A percentile compares a stretch with the other conserved stretches of the same genome.
Evolutionary conservation across 1,140 invertebrate species (phyloP).

Genomic region (Monochamus saltuarius): DNA sequence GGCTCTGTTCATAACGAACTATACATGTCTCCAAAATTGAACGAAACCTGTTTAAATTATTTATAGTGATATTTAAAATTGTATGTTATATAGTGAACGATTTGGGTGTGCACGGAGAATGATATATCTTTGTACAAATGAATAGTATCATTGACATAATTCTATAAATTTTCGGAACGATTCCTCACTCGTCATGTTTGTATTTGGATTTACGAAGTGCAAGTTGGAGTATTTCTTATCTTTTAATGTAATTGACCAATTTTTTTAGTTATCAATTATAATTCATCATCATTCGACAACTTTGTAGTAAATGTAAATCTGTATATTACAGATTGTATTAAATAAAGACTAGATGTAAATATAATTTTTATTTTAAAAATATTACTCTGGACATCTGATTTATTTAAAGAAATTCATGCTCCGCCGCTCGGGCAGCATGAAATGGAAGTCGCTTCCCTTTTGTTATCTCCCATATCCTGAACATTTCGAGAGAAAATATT

Average conservation of each 20-base stretch:
- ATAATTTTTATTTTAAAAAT: too few species aligned
- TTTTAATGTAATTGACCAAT: conserved; percentile 10
- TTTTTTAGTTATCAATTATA: background rate
- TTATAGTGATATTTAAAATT: conserved; percentile 15
- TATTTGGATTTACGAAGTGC: conserved; percentile 14
- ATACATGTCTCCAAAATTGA: background rate
- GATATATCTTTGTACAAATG: conserved; percentile 14
- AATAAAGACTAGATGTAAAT: conserved; percentile 3
- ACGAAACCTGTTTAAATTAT: conserved; percentile 3
- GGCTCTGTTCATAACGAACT: background rate
- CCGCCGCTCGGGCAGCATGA: too few species aligned
- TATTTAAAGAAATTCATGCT: too few species aligned
- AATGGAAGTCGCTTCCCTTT: too few species aligned
- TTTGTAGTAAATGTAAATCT: conserved; percentile 13
- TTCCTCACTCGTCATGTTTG: conserved; percentile 1
- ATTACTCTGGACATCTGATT: too few species aligned
- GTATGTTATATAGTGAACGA: conserved; percentile 5
- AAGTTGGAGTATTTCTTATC: background rate
- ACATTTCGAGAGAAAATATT: too few species aligned
- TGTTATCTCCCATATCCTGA: too few species aligned
- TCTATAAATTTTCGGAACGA: background rate
- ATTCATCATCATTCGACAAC: conserved; percentile 6
- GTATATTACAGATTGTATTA: conserved; percentile 25
- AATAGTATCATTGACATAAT: background rate
- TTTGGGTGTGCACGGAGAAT: conserved; percentile 2